Base-by-base conservation (phyloP, 2,888 invertebrate genomes). In the Scelioninae gen. 2 region DNA sequence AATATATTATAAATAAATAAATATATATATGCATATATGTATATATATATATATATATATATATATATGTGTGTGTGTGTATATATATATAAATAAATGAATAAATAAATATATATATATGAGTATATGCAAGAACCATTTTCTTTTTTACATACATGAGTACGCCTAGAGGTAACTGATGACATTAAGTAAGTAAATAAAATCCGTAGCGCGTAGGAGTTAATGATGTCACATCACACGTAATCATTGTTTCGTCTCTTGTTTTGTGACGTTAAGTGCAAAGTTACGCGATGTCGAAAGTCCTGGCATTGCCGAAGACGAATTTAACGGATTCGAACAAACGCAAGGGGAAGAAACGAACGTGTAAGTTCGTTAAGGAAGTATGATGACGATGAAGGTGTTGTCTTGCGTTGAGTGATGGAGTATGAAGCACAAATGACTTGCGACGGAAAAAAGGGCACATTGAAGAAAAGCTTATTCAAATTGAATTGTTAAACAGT, bases 1-100 rank as follows among this genome's bases (percentile, higher is more conserved):
- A 81, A 82, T 82, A 82, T 80, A 82, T 81, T 76, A 76, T 76
- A 76, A 75, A 74, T 53, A 74, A 48, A 74, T 73, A 75, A 69
- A 76, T 25, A 25, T 6, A 4, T 25, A 58, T 76, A 53, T 73
- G 60, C 53, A 58, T 33, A 69, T 60, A 70, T 35, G 57, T 50
- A 64, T 41, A 57, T 58, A 50, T 70, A 63, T 48, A 63, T 48
- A 31, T 19, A 60, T 60, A 35, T 37, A 45, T 25, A 73, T 48
- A 71, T 48, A 73, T 74, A 75, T 73, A 76, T 28, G 68, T 63
- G 65, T 41, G 57, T 55, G 64, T 37, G 61, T 65, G 50, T 45
- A 52, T 64, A 72, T 57, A 60, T 76, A 52, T 73, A 63, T 58
- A 61, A 69, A 67, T 55, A 65, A 53, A 50, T 43, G 60, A 61